These are phyloP conservation scores for Archivesica marissinica DNA, from an alignment of 1,140 invertebrate genomes.

Conservation along the genomic window DNA sequence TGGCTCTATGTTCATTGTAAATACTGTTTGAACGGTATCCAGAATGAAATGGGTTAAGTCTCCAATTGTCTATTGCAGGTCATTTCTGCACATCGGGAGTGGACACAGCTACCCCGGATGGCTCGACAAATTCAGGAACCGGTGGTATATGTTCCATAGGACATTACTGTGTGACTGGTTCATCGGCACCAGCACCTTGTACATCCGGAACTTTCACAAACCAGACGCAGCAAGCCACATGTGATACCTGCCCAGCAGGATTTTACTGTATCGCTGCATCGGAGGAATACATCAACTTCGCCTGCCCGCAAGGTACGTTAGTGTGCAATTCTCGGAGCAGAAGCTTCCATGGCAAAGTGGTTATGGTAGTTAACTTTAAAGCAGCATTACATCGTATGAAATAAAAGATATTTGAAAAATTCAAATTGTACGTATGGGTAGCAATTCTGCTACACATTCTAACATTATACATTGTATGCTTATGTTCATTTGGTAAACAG, in stretches of 20 bases:
- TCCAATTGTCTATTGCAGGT: conserved; percentile 69
- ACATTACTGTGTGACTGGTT: conserved; percentile 78
- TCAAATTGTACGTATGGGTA: no score
- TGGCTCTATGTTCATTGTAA: no score
- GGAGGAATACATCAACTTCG: conserved; percentile 65
- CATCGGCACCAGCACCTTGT: conserved; percentile 71
- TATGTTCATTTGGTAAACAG: no score
- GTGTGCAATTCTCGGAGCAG: no score
- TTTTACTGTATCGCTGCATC: conserved; percentile 78
- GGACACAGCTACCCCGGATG: conserved; percentile 75
- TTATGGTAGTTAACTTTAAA: no score
- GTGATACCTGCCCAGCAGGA: conserved; percentile 75
- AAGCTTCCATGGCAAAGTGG: conserved; percentile 77
- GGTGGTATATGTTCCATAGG: conserved; percentile 80
- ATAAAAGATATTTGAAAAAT: no score
- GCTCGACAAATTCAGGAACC: conserved; percentile 75
- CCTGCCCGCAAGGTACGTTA: conserved; percentile 76
- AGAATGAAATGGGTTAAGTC: no score
- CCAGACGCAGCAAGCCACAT: conserved; percentile 69
- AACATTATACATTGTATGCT: no score
- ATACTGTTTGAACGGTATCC: no score
- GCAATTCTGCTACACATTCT: no score
- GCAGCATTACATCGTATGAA: no score
- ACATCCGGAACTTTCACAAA: conserved; percentile 77
- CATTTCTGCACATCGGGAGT: conserved; percentile 81